Percentiles rank a stretch among this genome's conserved stretches.
phyloP scores from a whole-genome alignment of 2,888 invertebrate genomes.

The Eilema sororculum region DNA sequence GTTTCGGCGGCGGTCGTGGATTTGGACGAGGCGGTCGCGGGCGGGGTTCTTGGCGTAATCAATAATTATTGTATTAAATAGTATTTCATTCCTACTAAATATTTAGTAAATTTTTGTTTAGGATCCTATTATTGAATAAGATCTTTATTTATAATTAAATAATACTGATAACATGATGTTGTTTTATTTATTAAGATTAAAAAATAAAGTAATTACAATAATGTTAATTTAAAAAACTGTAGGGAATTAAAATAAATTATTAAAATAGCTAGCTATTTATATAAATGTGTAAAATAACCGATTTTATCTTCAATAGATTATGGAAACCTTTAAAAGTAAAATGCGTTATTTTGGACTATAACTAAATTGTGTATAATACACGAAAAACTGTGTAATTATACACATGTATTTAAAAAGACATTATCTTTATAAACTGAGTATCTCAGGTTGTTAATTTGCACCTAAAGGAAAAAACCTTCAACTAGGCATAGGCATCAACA shows the following conservation, averaged over 20 bases:
- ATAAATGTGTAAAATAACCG: background rate
- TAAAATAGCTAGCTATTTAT: background rate
- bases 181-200: slow-evolving; percentile 12
- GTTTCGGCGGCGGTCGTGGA: slow-evolving; percentile 29
- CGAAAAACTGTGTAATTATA: background rate
- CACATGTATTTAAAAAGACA: no score
- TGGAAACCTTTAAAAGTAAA: no score
- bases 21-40: slow-evolving; percentile 13
- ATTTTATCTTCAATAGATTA: no score
- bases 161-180: background rate
- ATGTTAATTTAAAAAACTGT: background rate
- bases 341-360: no score
- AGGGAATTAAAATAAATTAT: background rate
- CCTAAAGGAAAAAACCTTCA: no score
- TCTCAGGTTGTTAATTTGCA: no score
- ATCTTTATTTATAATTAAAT: background rate
- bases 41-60: background rate
- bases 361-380: no score
- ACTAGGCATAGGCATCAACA: no score
- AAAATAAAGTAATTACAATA: background rate
- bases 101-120: background rate
- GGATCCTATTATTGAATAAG: slow-evolving; percentile 1
- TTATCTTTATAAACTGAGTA: no score
- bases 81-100: slow-evolving; percentile 21
- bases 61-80: slow-evolving; percentile 9